Base-by-base conservation (phyloP, 2,888 invertebrate genomes). In the Buathra laborator region DNA sequence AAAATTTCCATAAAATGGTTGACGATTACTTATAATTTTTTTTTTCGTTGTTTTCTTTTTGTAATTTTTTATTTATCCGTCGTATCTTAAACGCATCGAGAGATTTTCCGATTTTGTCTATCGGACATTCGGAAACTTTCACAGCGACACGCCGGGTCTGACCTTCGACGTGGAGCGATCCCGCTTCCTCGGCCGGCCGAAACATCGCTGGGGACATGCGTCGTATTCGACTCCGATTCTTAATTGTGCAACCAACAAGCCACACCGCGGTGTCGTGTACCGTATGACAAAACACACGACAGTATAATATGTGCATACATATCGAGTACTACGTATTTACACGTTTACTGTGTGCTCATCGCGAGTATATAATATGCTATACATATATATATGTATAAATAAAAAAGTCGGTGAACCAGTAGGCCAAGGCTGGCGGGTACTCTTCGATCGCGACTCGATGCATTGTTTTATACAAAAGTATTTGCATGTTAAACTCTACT, bases 381-480 rank as follows among this genome's bases (percentile, higher is more conserved):
- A 77, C 14, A 64, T 14, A 14, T 29, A 24, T 59, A 29, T 68
- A 68, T 44, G 29, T 53, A 43, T 71, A 44, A 16, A 71, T 66
- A 24, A 51, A 68, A 72, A 66, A 29, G 78, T 44, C 59, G 62
- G 84, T 82, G 74, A 84, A 68, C 72, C 75, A 88, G 88, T 88
- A 83, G 87, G 87, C 87, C 87, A 88, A 88, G 88, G 88, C 85
- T 84, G 80, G 84, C 76, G 19, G 19, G 1, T 9, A 9, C 37
- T 5, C 78, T 48, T 78, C 74, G 78, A 74, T 72, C 74, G 78
- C 64, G 81, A 74, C 74, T 37, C 68, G 59, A 81, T 77, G 59
- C 44, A 29, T 32, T 19, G 44, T 46, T 62, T 44, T 46, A 46
- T 24, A 62, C 29, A 29, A 46, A 32, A 4, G 29, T 10, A 70